Evolutionary conservation across 2,888 invertebrate genomes (phyloP).

Genomic region (Cataglyphis albicans): DNA sequence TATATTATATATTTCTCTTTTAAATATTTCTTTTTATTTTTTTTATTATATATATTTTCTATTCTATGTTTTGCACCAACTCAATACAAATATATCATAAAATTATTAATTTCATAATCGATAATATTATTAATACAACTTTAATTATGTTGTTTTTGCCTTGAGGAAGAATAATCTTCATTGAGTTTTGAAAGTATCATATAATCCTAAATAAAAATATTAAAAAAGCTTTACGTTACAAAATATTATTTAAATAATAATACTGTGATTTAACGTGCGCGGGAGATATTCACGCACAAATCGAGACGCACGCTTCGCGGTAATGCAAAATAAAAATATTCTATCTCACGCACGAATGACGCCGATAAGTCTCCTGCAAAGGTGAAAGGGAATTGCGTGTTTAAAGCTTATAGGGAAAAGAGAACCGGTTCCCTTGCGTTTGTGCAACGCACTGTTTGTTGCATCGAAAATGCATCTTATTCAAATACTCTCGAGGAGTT

Average conservation of each 20-base stretch:
- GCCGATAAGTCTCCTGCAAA: conserved; percentile 59
- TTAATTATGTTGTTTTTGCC: neutral
- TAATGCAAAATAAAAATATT: conserved; percentile 26
- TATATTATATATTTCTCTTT: no score
- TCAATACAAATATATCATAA: neutral
- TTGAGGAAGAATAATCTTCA: neutral
- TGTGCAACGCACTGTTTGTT: neutral
- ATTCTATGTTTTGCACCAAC: no score
- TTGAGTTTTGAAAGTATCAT: neutral
- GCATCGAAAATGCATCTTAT: conserved; percentile 12
- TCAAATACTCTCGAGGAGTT: neutral
- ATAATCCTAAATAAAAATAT: neutral
- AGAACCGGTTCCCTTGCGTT: conserved; percentile 65
- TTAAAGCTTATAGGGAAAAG: conserved; percentile 66
- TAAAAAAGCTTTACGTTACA: neutral
- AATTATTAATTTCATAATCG: neutral
- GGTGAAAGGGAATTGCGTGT: conserved; percentile 74
- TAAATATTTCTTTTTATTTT: no score
- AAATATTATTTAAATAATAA: neutral
- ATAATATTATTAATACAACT: neutral
- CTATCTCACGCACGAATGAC: conserved; percentile 47
- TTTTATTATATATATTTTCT: no score
- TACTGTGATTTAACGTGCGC: neutral
- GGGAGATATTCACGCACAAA: neutral
- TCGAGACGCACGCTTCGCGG: neutral